Evolutionary conservation across 2,113 vertebrate genomes (phyloP), one percentile per base, ranked within the genome.

Genomic region (Erpornis zantholeuca): DNA sequence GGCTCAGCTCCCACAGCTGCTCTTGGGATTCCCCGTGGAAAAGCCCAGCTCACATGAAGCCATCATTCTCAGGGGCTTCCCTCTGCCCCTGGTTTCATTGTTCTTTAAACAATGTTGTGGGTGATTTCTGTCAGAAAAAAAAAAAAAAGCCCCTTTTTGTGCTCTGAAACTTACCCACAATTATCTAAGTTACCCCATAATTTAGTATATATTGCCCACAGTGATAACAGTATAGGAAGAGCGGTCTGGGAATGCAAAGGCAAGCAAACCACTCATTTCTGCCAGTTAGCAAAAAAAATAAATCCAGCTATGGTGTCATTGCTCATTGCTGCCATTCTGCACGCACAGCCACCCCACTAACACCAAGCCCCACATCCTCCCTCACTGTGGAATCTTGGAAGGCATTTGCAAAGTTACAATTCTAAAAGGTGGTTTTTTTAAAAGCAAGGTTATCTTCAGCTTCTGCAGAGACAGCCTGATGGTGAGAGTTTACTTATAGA

Each of bases 361-460:
- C 2, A 3, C 42, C 4, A 1, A 66, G 49, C 57, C 10, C 31
- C 2, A 0, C 0, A 0, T 40, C 57, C 40, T 19, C 49, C 1
- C 2, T 6, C 24, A 15, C 78, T 5, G 24, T 2, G 38, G 27
- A 15, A 9, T 6, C 82, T 36, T 4, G 0, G 66, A 53, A 24
- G 33, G 50, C 19, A 40, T 52, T 40, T 38, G 25, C 28, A 82
- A 87, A 57, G n/a, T 35, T 50, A 1, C 2, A 53, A 66, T 14
- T 59, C 64, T 47, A 35, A 38, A 86, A 31, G 3, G 3, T 4
- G 11, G 4, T 29, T 69, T 72, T 77, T 65, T 17, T 7, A 38
- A 84, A 71, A 59, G 9, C 5, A 21, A 23, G 53, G 35, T 54
- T 73, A 6, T 10, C 50, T 59, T 54, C 82, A 54, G 50, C 33